These are phyloP conservation scores for Strigamia maritima DNA, from an alignment of 2,888 invertebrate species.

Conservation along the genomic window DNA sequence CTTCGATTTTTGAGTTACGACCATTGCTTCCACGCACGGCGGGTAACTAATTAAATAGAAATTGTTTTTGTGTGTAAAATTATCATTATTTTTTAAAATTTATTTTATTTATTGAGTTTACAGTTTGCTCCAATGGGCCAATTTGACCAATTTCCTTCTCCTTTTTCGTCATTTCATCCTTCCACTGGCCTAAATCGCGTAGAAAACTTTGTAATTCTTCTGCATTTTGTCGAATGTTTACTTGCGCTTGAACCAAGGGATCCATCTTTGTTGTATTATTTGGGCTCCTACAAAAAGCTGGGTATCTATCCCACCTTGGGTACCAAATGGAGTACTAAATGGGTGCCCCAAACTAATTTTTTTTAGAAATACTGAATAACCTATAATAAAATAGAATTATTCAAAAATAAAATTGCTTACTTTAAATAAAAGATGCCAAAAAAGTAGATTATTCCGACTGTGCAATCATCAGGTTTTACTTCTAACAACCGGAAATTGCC, in stretches of 20 bases:
- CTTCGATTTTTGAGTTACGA: no score
- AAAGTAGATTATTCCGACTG: no score
- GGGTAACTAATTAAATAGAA: conserved; percentile 40
- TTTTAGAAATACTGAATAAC: no score
- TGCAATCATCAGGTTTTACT: no score
- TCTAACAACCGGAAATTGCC: no score
- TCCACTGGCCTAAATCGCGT: conserved; percentile 69
- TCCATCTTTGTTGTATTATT: background rate
- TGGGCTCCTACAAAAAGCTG: no score
- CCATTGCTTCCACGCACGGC: conserved; percentile 40
- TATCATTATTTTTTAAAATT: background rate
- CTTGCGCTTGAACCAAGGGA: conserved; percentile 61
- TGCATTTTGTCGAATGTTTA: conserved; percentile 68
- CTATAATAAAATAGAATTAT: no score
- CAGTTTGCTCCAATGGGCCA: conserved; percentile 37
- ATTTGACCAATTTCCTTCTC: conserved; percentile 52
- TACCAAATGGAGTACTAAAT: no score
- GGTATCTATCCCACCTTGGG: no score
- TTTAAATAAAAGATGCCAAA: no score
- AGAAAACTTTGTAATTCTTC: conserved; percentile 67
- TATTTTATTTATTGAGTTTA: background rate
- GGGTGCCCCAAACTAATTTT: no score
- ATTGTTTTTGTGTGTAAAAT: background rate
- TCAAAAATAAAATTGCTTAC: no score
- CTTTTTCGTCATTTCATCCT: conserved; percentile 68